Base-by-base conservation (phyloP, 2,797 vertebrate species). In the Pangasius sanitwongsei region DNA sequence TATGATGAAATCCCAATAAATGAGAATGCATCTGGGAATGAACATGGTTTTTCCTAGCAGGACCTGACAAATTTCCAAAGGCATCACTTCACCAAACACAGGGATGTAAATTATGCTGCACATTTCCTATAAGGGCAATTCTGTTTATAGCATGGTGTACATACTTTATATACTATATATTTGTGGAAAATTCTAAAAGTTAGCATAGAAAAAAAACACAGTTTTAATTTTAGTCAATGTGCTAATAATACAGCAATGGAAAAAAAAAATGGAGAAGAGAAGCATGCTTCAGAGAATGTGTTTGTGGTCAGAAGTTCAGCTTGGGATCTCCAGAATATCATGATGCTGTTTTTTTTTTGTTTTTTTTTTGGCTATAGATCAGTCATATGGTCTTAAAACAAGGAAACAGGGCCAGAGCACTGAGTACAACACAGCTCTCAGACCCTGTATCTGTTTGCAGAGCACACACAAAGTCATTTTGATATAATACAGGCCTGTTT, bases 31-130 rank as follows among this genome's bases (percentile, higher is more conserved):
- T 90, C 88, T 87, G 83, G 83, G 31, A 85, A 84, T 23, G 44
- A 74, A 41, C 85, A 89, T 87, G 82, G 88, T 89, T 78, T 92
- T 94, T 93, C 93, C 92, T 92, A 90, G 92, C 91, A 93, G 41
- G 4, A 31, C 25, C 69, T 61, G 57, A 48, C 15, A 59, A 90
- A 91, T 93, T 93, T 94, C 93, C 92, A 92, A n/a, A 80, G 63
- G 13, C 80, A 86, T 92, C 15, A 48, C 44, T 69, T 85, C 48
- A 81, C 83, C 93, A 91, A 93, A 88, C 89, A 53, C 86, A 72
- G 44, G 53, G 87, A 55, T 37, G 87, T 57, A 67, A 69, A 90
- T 87, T 83, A n/a, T 65, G 7, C 50, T 55, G 28, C 13, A 31
- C 15, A 18, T 53, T 31, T 78, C 23, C 72, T 28, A 48, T 48